A percentile compares a stretch with the other conserved stretches of the same genome.
These are phyloP conservation scores for Scotopteryx bipunctaria DNA, from an alignment of 2,888 invertebrate species.

Conservation along the genomic window DNA sequence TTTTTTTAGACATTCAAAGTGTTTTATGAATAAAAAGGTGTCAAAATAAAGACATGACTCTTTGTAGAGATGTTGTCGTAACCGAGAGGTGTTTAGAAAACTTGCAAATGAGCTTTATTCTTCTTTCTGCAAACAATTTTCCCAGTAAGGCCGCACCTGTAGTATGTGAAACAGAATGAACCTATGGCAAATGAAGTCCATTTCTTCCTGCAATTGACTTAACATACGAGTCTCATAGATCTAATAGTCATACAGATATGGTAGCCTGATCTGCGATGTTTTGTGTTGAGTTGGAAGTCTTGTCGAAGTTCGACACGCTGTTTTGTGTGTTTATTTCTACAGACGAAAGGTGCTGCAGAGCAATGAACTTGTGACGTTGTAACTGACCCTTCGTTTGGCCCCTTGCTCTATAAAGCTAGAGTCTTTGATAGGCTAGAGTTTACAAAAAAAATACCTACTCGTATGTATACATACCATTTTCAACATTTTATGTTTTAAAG, in stretches of 20 bases:
- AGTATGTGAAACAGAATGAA: too few relatives aligned
- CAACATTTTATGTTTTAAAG: too few relatives aligned
- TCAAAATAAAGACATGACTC: too few relatives aligned
- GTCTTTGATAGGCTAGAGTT: background rate
- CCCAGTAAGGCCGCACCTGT: too few relatives aligned
- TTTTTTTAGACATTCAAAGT: too few relatives aligned
- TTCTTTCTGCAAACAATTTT: background rate
- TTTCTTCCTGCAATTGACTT: background rate
- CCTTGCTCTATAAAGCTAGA: background rate
- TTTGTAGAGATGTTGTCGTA: too few relatives aligned
- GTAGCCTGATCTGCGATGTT: constrained; percentile 36
- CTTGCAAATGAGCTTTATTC: background rate
- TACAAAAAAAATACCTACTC: background rate
- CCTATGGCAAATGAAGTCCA: background rate
- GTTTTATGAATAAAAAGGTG: too few relatives aligned
- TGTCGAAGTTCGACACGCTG: constrained; percentile 76
- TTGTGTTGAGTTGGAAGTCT: constrained; percentile 72
- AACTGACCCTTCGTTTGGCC: constrained; percentile 12
- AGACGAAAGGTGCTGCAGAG: constrained; percentile 75
- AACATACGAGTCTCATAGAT: constrained; percentile 35
- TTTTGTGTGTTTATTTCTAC: constrained; percentile 64
- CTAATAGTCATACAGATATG: too few relatives aligned
- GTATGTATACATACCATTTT: too few relatives aligned
- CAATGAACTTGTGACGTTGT: constrained; percentile 59
- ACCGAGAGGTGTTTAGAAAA: background rate